phyloP scores from a whole-genome alignment of 2,113 vertebrate species.

The Vimba vimba region DNA sequence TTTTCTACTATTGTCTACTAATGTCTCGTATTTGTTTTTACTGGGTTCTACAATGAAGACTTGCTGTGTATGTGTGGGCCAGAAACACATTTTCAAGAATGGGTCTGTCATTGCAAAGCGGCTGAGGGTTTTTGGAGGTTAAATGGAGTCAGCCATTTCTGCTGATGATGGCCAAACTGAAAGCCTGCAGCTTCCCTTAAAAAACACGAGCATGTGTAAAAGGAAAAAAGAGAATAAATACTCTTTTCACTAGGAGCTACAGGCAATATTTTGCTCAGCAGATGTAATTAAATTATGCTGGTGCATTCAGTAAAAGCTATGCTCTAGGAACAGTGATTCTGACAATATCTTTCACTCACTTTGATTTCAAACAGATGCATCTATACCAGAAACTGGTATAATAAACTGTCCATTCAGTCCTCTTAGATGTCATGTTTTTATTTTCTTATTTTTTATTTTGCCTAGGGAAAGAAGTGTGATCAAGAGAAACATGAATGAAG shows the following conservation, averaged over 20 bases:
- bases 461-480: background rate
- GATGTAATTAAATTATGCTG: slow-evolving; percentile 36
- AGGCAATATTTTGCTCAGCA: slow-evolving; percentile 34
- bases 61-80: background rate
- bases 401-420: background rate
- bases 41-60: background rate
- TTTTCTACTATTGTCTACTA: too few relatives aligned
- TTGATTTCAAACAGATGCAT: background rate
- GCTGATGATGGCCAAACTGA: slow-evolving; percentile 53
- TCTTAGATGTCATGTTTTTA: too few relatives aligned
- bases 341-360: slow-evolving; percentile 1
- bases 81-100: slow-evolving; percentile 45
- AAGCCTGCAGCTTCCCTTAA: slow-evolving; percentile 46
- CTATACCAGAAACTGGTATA: background rate
- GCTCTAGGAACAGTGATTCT: slow-evolving; percentile 17
- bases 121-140: slow-evolving; percentile 59
- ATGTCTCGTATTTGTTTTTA: background rate
- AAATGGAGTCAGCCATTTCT: slow-evolving; percentile 58
- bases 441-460: too few relatives aligned
- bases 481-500: background rate
- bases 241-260: slow-evolving; percentile 10
- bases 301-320: background rate
- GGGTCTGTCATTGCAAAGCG: slow-evolving; percentile 52
- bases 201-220: slow-evolving; percentile 3
- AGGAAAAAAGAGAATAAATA: slow-evolving; percentile 8